Conservation (phyloP, 2,888 invertebrate species). For the Tiphia femorata region DNA sequence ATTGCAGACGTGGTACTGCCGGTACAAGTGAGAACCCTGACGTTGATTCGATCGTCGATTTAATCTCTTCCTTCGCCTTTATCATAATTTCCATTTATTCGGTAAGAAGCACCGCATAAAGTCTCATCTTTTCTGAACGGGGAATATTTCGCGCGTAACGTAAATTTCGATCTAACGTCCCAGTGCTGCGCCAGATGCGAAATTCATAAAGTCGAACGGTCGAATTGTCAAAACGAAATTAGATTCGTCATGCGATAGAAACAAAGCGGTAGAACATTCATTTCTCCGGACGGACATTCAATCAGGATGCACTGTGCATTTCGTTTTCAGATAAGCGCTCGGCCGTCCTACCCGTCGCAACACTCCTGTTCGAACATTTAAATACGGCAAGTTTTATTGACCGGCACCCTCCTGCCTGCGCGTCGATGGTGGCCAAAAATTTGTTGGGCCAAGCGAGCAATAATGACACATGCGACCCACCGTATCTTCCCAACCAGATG, state of each 20-base stretch:
- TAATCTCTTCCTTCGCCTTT: too few species aligned
- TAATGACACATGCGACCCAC: conserved; percentile 41
- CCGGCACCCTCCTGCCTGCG: conserved; percentile 15
- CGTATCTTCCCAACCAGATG: conserved; percentile 47
- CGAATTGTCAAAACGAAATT: conserved; percentile 18
- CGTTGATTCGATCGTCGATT: too few species aligned
- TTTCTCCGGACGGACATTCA: conserved; percentile 25
- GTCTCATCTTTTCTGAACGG: too few species aligned
- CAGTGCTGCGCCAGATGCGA: too few species aligned
- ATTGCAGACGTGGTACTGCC: too few species aligned
- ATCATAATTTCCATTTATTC: too few species aligned
- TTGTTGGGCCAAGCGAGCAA: conserved; percentile 32
- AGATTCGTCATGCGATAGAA: conserved; percentile 21
- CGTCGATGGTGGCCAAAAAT: conserved; percentile 13
- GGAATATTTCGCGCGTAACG: too few species aligned
- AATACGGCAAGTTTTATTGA: conserved; percentile 37
- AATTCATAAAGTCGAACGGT: neutral
- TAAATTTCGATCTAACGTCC: too few species aligned
- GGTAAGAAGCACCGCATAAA: too few species aligned
- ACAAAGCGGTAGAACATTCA: conserved; percentile 25
- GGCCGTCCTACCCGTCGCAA: conserved; percentile 13
- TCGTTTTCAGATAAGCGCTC: conserved; percentile 36
- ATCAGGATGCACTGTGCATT: conserved; percentile 32
- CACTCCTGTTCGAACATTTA: conserved; percentile 23
- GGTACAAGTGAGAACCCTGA: too few species aligned